Base-by-base conservation (phyloP, 1,140 invertebrate genomes). In the Bathynomus jamesi region DNA sequence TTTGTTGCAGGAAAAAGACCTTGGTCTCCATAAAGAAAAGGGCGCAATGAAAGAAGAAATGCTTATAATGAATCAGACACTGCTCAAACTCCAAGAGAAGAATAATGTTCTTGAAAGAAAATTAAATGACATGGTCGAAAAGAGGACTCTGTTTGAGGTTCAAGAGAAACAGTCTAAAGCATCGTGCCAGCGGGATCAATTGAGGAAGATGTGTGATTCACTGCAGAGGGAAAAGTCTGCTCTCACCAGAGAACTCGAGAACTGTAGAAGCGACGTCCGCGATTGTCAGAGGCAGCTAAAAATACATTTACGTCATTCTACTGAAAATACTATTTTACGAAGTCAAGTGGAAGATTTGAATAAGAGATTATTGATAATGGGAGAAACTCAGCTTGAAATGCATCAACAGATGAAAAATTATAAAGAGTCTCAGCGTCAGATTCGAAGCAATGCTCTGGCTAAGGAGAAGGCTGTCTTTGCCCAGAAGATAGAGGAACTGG, bases 1-100 rank as follows among this genome's bases (percentile, higher is more conserved):
- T 13, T 78, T 80, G 29, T 68, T 84, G 11, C 81, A 85, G 76
- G 84, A 85, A 78, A 80, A 83, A 71, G 53, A 74, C 27, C 66
- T 64, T 53, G 67, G 66, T 27, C 40, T 21, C 21, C 21, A 5
- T 53, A 53, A 53, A 21, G 40, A 53, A 21, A 53, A 53, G 5
- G 11, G 21, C 11, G 13, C 40, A 17, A 53, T 53, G 40, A 53
- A 53, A 53, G 40, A 53, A 5, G 40, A 53, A 53, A 53, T 53
- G 13, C 11, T 11, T 17, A 11, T 17, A 11, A 17, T 53, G 40
- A 21, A 21, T 5, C 40, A 53, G 40, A 53, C 13, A 17, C 13
- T 53, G 40, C 21, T 53, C 13, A 53, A 53, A 53, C 40, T 53
- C 21, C 40, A 53, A 53, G 40, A 53, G 5, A 53, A 53, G 40